Conservation (phyloP, 1,140 invertebrate genomes). For the Drosophila bocki region DNA sequence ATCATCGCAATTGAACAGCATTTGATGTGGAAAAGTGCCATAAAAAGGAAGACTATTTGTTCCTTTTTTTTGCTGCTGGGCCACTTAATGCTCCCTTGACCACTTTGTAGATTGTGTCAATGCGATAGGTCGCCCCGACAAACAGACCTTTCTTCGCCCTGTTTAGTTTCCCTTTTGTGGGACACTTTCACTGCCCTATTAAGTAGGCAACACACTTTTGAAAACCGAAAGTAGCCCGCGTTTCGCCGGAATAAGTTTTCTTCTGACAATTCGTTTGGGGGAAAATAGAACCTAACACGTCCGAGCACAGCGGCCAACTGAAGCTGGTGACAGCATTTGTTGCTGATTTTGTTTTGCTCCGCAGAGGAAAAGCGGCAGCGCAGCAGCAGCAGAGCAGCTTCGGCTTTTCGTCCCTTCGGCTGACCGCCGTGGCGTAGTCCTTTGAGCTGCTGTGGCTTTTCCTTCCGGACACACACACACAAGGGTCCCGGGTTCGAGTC, state of each 20-base stretch:
- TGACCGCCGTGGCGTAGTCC: slow-evolving; percentile 43
- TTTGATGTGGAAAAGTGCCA: slow-evolving; percentile 74
- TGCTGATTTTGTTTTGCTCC: slow-evolving; percentile 74
- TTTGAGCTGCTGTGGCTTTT: slow-evolving; percentile 19
- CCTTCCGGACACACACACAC: not conserved
- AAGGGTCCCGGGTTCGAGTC: slow-evolving; percentile 4
- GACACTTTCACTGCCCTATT: slow-evolving; percentile 19
- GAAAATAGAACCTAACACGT: slow-evolving; percentile 52
- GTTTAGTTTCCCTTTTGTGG: slow-evolving; percentile 12
- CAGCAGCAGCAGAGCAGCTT: slow-evolving; percentile 45
- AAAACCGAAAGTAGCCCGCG: slow-evolving; percentile 47
- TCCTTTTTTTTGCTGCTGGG: slow-evolving; percentile 40
- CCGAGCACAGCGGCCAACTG: slow-evolving; percentile 72
- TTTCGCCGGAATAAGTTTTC: not conserved
- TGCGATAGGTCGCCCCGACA: slow-evolving; percentile 50
- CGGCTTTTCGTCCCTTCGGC: slow-evolving; percentile 35
- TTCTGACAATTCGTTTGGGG: slow-evolving; percentile 2
- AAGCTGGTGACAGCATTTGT: slow-evolving; percentile 71
- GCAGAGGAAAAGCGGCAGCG: slow-evolving; percentile 47
- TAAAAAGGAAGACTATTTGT: slow-evolving; percentile 59
- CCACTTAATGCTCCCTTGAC: slow-evolving; percentile 70
- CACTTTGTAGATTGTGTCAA: slow-evolving; percentile 77
- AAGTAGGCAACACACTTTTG: slow-evolving; percentile 55
- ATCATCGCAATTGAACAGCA: slow-evolving; percentile 77
- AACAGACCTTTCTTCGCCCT: slow-evolving; percentile 49